A percentile compares a stretch with the other conserved stretches of the same genome.
phyloP scores from a whole-genome alignment of 2,888 invertebrate genomes.

The Eutolmus rufibarbis region DNA sequence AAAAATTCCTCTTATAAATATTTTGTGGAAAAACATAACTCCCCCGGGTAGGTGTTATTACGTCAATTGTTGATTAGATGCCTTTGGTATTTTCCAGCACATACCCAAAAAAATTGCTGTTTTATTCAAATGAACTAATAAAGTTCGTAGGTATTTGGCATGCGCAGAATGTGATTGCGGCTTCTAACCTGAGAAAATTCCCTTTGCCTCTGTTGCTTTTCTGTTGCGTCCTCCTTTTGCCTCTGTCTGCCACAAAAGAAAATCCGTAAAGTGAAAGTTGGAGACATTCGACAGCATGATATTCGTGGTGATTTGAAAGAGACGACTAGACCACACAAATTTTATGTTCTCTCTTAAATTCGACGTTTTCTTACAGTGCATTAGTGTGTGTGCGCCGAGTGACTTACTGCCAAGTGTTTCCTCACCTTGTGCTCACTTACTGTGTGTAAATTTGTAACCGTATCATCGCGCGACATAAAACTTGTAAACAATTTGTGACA shows the following conservation, averaged over 20 bases:
- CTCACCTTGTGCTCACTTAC: constrained; percentile 6
- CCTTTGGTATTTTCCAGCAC: background rate
- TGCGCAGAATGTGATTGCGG: background rate
- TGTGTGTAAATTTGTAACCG: constrained; percentile 11
- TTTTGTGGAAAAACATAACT: background rate
- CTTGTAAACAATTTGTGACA: constrained; percentile 40
- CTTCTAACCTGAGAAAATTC: background rate
- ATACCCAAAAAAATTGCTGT: background rate
- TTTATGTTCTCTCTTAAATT: background rate
- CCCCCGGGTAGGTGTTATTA: background rate
- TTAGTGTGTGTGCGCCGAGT: background rate
- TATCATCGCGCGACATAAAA: constrained; percentile 13
- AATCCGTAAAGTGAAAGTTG: background rate
- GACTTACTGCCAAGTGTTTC: background rate
- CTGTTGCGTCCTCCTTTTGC: background rate
- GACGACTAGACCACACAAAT: background rate
- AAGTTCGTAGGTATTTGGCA: background rate
- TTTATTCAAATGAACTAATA: background rate
- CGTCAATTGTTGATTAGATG: background rate
- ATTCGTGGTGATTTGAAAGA: background rate
- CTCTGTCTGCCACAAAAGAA: background rate
- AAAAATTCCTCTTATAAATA: background rate
- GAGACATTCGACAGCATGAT: background rate
- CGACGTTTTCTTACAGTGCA: background rate
- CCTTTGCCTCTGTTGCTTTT: background rate